Evolutionary conservation across 2,113 vertebrate species (phyloP), one percentile per base, ranked within the genome.

Genomic region (Holacanthus passer): DNA sequence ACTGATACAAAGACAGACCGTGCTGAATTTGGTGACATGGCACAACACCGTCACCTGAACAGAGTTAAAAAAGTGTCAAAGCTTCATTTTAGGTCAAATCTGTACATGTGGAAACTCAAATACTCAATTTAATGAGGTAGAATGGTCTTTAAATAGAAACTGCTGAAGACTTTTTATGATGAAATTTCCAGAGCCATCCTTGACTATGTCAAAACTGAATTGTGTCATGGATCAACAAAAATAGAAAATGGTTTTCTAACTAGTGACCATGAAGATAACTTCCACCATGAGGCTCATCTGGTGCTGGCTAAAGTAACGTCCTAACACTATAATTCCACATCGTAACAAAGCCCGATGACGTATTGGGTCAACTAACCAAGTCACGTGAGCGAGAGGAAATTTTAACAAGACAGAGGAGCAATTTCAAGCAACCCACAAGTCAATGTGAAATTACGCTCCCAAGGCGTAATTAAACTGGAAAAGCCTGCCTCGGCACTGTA

Each of bases 381-480:
- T 65, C 66, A 69, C 7, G 37, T 53, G 78, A 63, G 32, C 60
- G 22, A 75, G 78, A 83, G 78, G 79, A 89, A 85, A 72, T 7
- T 88, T 92, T 90, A 84, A 91, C 63, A 81, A 88, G 84, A 39
- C 60, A 50, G 64, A 88, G 56, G 67, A 84, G 55, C 72, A 84
- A 84, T 88, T 91, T 81, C 32, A 79, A 79, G 73, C 77, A 79
- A 75, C 63, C 87, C 76, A 47, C 85, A 85, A 73, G 82, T 84
- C 59, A 20, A 89, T 83, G 89, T 82, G 84, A 90, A 91, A 92
- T 87, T 80, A 88, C 86, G 81, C 79, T 86, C 67, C 56, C 20
- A n/a, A 60, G 73, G 74, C 17, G 20, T 85, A 89, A 91, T 86
- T 81, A 86, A 87, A 84, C 53, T 82, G 89, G 87, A 91, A 92